Percentiles rank a stretch among this genome's conserved stretches.
Evolutionary conservation across 2,888 invertebrate genomes (phyloP).

Genomic region (Dryobota labecula): DNA sequence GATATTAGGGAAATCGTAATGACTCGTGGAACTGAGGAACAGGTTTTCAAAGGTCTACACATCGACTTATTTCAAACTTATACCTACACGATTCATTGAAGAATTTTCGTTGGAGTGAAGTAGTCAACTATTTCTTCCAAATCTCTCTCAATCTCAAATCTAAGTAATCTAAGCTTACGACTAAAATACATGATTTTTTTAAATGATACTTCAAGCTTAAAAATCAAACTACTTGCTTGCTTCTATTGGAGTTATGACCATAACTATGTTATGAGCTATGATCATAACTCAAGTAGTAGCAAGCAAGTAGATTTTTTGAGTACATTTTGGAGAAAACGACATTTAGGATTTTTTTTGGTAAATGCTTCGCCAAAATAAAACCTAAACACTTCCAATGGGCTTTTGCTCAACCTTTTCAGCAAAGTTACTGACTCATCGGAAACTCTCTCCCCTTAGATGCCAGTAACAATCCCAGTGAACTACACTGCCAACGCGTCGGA

Average conservation of each 20-base stretch:
- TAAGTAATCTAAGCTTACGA: not conserved
- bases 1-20: not conserved
- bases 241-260: too few species aligned
- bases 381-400: not conserved
- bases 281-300: too few species aligned
- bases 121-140: not conserved
- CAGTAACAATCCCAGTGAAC: slow-evolving; percentile 93
- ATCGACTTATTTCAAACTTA: not conserved
- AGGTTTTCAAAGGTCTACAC: too few species aligned
- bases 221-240: too few species aligned
- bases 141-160: not conserved
- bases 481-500: slow-evolving; percentile 94
- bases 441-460: slow-evolving; percentile 83
- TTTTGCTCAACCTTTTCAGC: not conserved
- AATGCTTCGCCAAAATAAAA: too few species aligned
- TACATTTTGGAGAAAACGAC: too few species aligned
- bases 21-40: not conserved
- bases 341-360: too few species aligned
- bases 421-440: not conserved
- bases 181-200: not conserved
- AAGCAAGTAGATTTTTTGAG: too few species aligned
- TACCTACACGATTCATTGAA: not conserved
- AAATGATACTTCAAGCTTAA: not conserved
- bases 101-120: not conserved
- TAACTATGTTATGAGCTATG: too few species aligned